phyloP scores from a whole-genome alignment of 2,888 invertebrate genomes.

The Drosophila helvetica region DNA sequence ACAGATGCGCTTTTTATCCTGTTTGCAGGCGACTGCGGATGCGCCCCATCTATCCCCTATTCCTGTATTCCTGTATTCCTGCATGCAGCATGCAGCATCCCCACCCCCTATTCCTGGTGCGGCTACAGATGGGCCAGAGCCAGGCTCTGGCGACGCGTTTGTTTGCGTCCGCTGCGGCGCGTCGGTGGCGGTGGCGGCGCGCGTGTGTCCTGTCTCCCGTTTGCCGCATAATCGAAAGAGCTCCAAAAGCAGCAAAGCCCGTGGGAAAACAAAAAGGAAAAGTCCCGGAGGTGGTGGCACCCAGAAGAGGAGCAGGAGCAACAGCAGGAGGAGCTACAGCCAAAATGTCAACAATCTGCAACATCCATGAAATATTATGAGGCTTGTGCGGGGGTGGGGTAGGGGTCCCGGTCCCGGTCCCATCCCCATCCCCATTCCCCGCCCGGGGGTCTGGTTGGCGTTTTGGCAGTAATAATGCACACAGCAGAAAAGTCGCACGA shows the following conservation, averaged over 20 bases:
- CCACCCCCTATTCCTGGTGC: background rate
- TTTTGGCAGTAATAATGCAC: conserved; percentile 64
- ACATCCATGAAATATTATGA: conserved; percentile 73
- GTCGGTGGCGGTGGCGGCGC: conserved; percentile 24
- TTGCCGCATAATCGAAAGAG: conserved; percentile 64
- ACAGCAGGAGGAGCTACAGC: conserved; percentile 10
- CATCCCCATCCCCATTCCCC: background rate
- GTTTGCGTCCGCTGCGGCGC: conserved; percentile 51
- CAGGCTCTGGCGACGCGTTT: conserved; percentile 16
- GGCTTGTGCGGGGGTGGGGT: conserved; percentile 41
- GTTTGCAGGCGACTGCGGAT: conserved; percentile 38
- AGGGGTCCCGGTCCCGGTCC: background rate
- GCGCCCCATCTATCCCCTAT: conserved; percentile 2
- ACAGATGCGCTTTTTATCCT: conserved; percentile 41
- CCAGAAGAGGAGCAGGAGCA: background rate
- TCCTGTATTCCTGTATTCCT: background rate
- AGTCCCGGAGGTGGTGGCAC: background rate
- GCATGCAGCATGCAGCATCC: no score
- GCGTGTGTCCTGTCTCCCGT: conserved; percentile 29
- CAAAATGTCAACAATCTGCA: conserved; percentile 72
- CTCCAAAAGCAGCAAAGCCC: conserved; percentile 12
- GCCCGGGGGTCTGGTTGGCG: conserved; percentile 30
- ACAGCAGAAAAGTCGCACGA: conserved; percentile 41
- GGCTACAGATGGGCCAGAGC: background rate
- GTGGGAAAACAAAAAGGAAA: conserved; percentile 1